Base-by-base conservation (phyloP, 2,888 invertebrate genomes). In the Synergus itoensis region DNA sequence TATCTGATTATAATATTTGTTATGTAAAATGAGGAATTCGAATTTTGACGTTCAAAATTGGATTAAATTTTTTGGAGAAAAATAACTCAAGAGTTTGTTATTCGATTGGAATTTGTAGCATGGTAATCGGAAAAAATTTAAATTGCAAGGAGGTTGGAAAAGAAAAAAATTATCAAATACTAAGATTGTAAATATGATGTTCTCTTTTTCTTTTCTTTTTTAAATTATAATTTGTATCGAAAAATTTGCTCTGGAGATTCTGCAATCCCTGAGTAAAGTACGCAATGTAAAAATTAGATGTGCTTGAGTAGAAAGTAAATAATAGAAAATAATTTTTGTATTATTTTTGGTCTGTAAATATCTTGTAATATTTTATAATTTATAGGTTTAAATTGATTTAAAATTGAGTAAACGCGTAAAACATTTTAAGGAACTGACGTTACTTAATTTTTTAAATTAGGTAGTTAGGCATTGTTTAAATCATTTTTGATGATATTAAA, bases 281-380 rank as follows among this genome's bases (percentile, higher is more conserved):
- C 5, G 76, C 62, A 76, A 43, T 60, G 36, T 60, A 76, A 60
- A 41, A 40, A 8, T 40, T 76, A 43, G 57, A 41, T 41, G 8
- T 76, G 57, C 60, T 60, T 69, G 48, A 45, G 69, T 69, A 69
- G 69, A 21, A 48, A 48, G 28, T 21, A 69, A 45, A 16, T 14
- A 69, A 69, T 21, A 69, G 21, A 45, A 45, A 2, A 21, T 45
- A 11, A 21, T 18, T 28, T n/a, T 41, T 65, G 9, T 65, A 2
- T 21, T 12, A 21, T 11, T 60, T 60, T 11, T 60, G 12, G 1
- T 60, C 5, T 60, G 3, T 60, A 12, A 12, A 60, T 60, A 11
- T 60, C 18, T 21, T 18, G 9, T 60, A 60, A 60, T 53, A 53
- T n/a, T 57, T 18, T 57, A 18, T 18, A 18, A n/a, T 57, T n/a